Percentiles rank a stretch among this genome's conserved stretches.
Evolutionary conservation across 2,797 vertebrate genomes (phyloP).

Genomic region (Steatocranus sp.): DNA sequence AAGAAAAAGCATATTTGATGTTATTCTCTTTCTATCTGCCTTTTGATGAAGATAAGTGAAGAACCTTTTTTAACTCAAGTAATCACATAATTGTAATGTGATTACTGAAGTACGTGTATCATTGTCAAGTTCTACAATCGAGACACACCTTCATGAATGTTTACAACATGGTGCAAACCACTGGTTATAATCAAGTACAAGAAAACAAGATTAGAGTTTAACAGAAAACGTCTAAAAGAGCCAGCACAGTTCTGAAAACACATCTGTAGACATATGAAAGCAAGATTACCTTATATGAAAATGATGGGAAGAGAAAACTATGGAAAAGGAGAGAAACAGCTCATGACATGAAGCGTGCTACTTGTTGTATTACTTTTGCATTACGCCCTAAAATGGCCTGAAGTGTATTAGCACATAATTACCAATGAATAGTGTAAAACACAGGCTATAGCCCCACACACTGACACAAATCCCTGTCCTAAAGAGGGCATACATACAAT

Average conservation of each 20-base stretch:
- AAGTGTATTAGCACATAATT: neutral
- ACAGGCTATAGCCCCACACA: neutral
- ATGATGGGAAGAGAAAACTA: neutral
- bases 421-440: neutral
- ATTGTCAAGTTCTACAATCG: neutral
- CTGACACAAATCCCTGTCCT: neutral
- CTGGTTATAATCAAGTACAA: neutral
- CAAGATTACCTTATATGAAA: neutral
- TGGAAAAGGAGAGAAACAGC: neutral
- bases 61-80: neutral
- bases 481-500: neutral
- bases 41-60: neutral
- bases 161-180: neutral
- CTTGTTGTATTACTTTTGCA: neutral
- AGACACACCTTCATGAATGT: neutral
- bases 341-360: neutral
- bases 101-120: neutral
- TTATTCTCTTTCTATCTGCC: neutral
- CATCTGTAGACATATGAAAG: neutral
- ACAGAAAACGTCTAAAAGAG: neutral
- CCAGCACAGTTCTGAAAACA: neutral
- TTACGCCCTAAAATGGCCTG: neutral
- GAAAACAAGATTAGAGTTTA: neutral
- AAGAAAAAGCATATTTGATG: neutral
- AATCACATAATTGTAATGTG: neutral